phyloP scores from a whole-genome alignment of 2,888 invertebrate genomes.

The Loripinus fragilis region DNA sequence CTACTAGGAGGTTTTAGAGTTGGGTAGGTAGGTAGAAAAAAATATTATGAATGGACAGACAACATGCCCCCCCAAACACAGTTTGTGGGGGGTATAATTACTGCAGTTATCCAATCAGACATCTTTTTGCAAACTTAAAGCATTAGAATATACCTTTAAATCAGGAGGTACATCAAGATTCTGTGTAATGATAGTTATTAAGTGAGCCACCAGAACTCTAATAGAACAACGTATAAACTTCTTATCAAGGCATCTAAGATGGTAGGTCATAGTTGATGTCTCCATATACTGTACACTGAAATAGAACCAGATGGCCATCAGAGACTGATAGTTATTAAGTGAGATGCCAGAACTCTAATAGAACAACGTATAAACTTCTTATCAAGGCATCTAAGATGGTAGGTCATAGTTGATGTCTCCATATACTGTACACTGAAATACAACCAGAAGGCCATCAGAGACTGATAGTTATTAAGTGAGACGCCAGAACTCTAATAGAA shows the following conservation, averaged over 20 bases:
- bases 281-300: conserved; percentile 29
- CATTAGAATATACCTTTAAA: conserved; percentile 73
- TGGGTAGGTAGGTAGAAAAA: no score
- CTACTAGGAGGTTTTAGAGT: no score
- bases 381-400: conserved; percentile 70
- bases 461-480: conserved; percentile 76
- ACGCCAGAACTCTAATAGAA: conserved; percentile 78
- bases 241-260: conserved; percentile 73
- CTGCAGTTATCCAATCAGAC: no score
- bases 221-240: conserved; percentile 82
- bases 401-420: conserved; percentile 54
- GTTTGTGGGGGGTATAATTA: no score
- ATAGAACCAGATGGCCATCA: neutral
- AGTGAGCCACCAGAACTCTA: conserved; percentile 77
- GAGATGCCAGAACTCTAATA: conserved; percentile 77
- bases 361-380: conserved; percentile 82
- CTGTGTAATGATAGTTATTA: conserved; percentile 75
- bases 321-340: conserved; percentile 76
- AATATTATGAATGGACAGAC: no score
- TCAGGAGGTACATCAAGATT: conserved; percentile 72
- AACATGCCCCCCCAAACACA: no score
- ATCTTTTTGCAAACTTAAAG: no score
- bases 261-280: conserved; percentile 55
- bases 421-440: conserved; percentile 23
- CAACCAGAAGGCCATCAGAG: neutral